Conservation (phyloP, 2,797 vertebrate genomes). For the Buphagus erythrorhynchus region DNA sequence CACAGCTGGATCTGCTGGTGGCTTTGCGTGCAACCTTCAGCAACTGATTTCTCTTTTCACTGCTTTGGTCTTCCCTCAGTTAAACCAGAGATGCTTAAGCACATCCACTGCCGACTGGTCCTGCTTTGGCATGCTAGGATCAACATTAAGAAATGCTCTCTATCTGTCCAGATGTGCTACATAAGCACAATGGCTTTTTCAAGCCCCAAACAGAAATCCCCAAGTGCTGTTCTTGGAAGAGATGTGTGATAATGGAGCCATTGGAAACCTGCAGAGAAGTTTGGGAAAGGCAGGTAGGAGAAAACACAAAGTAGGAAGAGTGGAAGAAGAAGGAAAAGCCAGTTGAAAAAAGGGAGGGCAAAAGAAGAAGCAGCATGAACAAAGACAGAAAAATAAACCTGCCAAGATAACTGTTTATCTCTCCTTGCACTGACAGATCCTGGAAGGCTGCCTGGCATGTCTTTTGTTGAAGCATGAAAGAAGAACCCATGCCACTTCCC, state of each 20-base stretch:
- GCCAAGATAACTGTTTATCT: slow-evolving; percentile 1
- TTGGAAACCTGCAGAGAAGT: background rate
- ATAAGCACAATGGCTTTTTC: background rate
- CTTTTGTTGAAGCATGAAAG: background rate
- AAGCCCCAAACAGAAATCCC: background rate
- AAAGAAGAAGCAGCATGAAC: background rate
- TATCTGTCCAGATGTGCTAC: background rate
- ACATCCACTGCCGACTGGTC: background rate
- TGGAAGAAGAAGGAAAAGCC: background rate
- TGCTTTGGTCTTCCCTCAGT: background rate
- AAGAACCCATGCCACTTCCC: background rate
- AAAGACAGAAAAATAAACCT: background rate
- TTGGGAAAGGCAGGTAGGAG: background rate
- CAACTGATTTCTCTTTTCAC: background rate
- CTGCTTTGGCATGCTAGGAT: background rate
- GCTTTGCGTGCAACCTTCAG: background rate
- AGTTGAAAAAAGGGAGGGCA: background rate
- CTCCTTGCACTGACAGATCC: background rate
- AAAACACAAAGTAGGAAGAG: background rate
- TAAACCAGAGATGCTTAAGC: background rate
- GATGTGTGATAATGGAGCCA: background rate
- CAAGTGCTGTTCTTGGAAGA: background rate
- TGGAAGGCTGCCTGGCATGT: slow-evolving; percentile 26
- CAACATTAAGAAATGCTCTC: background rate
- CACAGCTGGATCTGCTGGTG: background rate